Conservation (phyloP, 1,140 invertebrate genomes). For the Sesamia nonagrioides region DNA sequence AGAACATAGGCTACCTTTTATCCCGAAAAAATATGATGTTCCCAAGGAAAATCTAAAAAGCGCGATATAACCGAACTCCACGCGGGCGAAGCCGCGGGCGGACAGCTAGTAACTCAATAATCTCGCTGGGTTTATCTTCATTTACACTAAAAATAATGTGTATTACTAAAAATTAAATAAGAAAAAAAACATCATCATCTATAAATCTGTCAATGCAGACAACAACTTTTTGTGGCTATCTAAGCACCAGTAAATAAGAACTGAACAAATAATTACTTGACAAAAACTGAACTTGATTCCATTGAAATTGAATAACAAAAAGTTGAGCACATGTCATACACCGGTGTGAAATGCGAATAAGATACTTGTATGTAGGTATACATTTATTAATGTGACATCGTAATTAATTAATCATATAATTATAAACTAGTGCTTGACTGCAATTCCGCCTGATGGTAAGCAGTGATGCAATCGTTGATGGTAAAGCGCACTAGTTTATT, state of each 20-base stretch:
- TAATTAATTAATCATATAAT: conserved; percentile 28
- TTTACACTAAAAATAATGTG: not conserved
- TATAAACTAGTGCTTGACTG: no score
- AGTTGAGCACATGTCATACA: conserved; percentile 55
- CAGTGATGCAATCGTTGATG: no score
- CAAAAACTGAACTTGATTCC: conserved; percentile 48
- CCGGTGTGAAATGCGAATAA: conserved; percentile 31
- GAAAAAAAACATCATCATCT: no score
- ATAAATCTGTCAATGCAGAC: not conserved
- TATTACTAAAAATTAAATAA: not conserved
- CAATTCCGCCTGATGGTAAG: no score
- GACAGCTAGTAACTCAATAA: no score
- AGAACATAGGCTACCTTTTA: no score
- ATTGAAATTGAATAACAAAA: conserved; percentile 68
- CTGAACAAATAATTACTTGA: conserved; percentile 13
- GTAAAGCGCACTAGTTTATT: no score
- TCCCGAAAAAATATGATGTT: no score
- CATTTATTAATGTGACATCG: conserved; percentile 32
- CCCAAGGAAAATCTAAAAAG: no score
- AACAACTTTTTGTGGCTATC: conserved; percentile 23
- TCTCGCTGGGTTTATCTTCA: no score
- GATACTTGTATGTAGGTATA: not conserved
- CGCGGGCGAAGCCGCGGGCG: no score
- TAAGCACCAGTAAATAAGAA: conserved; percentile 23
- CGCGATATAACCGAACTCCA: no score